Conservation (phyloP, 2,888 invertebrate genomes). For the Gari tellinella region DNA sequence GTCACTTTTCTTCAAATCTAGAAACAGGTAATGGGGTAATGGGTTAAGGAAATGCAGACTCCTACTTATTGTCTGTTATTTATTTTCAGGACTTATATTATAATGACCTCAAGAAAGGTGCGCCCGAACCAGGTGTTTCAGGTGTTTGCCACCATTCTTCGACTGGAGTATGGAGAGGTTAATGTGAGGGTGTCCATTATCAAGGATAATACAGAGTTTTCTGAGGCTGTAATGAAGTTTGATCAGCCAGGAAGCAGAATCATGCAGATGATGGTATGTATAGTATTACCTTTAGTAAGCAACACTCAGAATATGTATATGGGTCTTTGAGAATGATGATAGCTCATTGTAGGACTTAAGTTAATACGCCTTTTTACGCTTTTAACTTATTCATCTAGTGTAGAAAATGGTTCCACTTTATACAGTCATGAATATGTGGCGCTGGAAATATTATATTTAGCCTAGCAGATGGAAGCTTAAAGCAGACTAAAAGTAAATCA, state of each 20-base stretch:
- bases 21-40: not conserved
- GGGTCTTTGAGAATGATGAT: too few relatives aligned
- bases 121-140: constrained; percentile 96
- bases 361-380: too few relatives aligned
- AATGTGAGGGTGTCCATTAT: constrained; percentile 95
- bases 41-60: not conserved
- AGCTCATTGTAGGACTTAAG: too few relatives aligned
- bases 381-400: too few relatives aligned
- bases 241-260: constrained; percentile 92
- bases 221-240: constrained; percentile 92
- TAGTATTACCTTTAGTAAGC: too few relatives aligned
- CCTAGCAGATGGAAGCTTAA: too few relatives aligned
- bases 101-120: constrained; percentile 95
- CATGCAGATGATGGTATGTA: constrained; percentile 92
- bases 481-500: too few relatives aligned
- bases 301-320: too few relatives aligned
- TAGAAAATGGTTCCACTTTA: too few relatives aligned
- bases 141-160: constrained; percentile 93
- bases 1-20: too few relatives aligned
- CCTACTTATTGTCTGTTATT: not conserved
- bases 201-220: constrained; percentile 92
- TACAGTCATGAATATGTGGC: too few relatives aligned
- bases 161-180: constrained; percentile 89
- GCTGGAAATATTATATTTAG: too few relatives aligned
- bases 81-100: constrained; percentile 91